Evolutionary conservation across 2,797 vertebrate species (phyloP), one percentile per base, ranked within the genome.

Genomic region (Malurus splendens): DNA sequence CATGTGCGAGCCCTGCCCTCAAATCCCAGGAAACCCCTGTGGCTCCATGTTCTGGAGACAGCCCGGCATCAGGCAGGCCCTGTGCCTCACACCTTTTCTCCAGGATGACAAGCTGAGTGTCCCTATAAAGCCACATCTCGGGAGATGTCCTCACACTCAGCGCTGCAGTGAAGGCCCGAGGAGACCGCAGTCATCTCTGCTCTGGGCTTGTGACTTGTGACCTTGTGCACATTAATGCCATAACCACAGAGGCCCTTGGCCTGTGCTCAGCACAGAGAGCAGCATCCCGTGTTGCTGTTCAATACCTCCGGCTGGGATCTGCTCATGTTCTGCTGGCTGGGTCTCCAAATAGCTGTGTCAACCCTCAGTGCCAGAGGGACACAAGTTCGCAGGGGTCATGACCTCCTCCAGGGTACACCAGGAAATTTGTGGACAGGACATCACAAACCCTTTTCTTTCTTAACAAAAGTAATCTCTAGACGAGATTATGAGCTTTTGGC

Each of bases 381-480:
- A 64, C 28, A 76, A 15, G 5, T 60, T 81, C 87, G 60, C n/a
- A 71, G 50, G 51, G 33, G 38, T 77, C 47, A 30, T 57, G 65
- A 82, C 33, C 64, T 82, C 28, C 51, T 79, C 47, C 59, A 44
- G 44, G 51, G 50, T 33, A 79, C 70, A 87, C 24, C 22, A 76
- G 45, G 60, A 94, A 79, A 78, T 79, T 3, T 76, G 50, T 57
- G 80, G 45, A 57, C 50, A 67, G 87, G 44, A 82, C 41, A 10
- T 47, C 42, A 86, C 47, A 41, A 57, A 38, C 15, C 14, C 23
- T 83, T 89, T 87, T 86, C 42, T 88, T 91, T 76, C 52, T 67
- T 82, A 86, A 84, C 41, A 36, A 87, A 89, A 82, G 55, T 86
- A 64, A 90, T 48, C 59, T 88, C 75, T 74, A 68, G 71, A 86